Conservation (phyloP, 2,888 invertebrate genomes). For the Lapara coniferarum region DNA sequence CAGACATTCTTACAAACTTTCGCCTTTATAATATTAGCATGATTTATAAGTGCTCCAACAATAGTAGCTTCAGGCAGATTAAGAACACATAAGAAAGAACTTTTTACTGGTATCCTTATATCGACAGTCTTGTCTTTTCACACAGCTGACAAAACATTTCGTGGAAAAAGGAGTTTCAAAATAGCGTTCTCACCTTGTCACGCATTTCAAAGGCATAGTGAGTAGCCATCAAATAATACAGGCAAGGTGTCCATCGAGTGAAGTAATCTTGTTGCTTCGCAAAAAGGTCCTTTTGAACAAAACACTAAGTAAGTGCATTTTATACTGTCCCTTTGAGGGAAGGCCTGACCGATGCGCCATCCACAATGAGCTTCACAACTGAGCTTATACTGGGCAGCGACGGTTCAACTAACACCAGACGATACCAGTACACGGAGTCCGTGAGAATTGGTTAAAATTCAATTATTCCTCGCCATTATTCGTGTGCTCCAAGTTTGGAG, state of each 20-base stretch:
- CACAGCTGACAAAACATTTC: background rate
- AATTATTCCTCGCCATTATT: constrained; percentile 71
- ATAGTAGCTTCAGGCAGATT: too few relatives aligned
- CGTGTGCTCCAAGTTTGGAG: constrained; percentile 59
- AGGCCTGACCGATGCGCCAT: constrained; percentile 45
- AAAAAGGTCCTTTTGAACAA: constrained; percentile 60
- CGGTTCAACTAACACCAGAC: constrained; percentile 44
- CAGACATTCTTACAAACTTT: too few relatives aligned
- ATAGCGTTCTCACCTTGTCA: background rate
- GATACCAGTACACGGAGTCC: constrained; percentile 48
- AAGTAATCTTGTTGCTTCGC: constrained; percentile 62
- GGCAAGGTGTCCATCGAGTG: constrained; percentile 47
- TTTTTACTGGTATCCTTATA: too few relatives aligned
- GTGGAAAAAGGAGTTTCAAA: background rate
- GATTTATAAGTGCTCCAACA: too few relatives aligned
- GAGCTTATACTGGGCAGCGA: background rate
- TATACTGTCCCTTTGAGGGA: constrained; percentile 64
- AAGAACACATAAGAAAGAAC: too few relatives aligned
- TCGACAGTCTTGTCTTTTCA: background rate
- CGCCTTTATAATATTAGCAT: too few relatives aligned
- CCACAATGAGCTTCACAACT: constrained; percentile 38
- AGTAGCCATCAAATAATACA: constrained; percentile 20
- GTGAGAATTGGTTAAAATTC: constrained; percentile 71
- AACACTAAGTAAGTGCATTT: constrained; percentile 71
- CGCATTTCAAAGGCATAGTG: background rate